phyloP scores from a whole-genome alignment of 35 echinoderm and acorn worm genomes.

The Ophiothrix spiculata region DNA sequence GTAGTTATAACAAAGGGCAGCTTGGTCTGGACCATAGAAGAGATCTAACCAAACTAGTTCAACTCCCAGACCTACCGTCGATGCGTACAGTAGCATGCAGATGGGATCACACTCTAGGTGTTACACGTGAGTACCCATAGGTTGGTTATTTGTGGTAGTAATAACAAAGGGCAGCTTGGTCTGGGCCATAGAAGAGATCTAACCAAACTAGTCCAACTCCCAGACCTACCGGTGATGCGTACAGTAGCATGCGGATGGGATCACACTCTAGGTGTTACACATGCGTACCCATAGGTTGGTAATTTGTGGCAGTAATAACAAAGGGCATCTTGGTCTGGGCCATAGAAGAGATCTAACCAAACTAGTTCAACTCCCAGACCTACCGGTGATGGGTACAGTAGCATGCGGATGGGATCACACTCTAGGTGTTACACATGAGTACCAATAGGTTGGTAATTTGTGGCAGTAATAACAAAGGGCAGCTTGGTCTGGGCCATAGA shows the following conservation, averaged over 20 bases:
- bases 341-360: slow-evolving; percentile 31
- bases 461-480: slow-evolving; percentile 75
- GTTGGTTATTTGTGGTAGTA: slow-evolving; percentile 47
- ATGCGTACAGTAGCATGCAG: slow-evolving; percentile 63
- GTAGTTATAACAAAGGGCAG: slow-evolving; percentile 78
- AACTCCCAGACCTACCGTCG: slow-evolving; percentile 15
- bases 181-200: slow-evolving; percentile 37
- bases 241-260: slow-evolving; percentile 85
- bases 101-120: slow-evolving; percentile 87
- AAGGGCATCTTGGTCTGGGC: slow-evolving; percentile 77
- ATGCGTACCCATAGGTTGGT: no score
- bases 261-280: slow-evolving; percentile 84
- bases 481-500: slow-evolving; percentile 62
- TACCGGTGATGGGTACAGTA: slow-evolving; percentile 34
- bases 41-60: slow-evolving; percentile 33
- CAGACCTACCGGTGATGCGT: slow-evolving; percentile 20
- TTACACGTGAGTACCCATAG: slow-evolving; percentile 91
- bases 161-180: slow-evolving; percentile 88
- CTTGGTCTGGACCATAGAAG: slow-evolving; percentile 57
- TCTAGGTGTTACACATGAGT: slow-evolving; percentile 82
- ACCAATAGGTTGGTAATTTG: no score
- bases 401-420: slow-evolving; percentile 90
- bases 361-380: slow-evolving; percentile 32
- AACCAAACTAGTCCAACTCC: slow-evolving; percentile 26
- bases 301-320: slow-evolving; percentile 62